Base-by-base conservation (phyloP, 2,888 invertebrate species). In the Phragmatobia fuliginosa region DNA sequence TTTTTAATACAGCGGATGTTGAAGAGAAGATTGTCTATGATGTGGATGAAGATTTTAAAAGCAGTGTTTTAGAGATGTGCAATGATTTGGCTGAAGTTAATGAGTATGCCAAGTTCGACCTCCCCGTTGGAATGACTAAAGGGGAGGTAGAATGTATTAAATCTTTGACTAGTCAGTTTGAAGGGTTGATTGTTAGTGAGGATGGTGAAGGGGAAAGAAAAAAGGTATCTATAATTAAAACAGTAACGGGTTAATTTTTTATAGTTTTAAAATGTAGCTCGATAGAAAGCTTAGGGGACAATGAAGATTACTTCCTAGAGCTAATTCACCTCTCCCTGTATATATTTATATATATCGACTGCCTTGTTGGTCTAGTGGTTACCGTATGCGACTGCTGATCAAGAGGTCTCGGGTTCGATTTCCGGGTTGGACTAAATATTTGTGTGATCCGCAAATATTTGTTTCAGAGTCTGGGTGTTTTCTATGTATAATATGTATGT, bases 31-130 rank as follows among this genome's bases (percentile, higher is more conserved):
- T 83, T 63, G 78, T 78, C 21, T 91, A 88, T 78, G 82, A 85
- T 58, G 92, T 94, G 0, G 94, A 94, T 65, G 88, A 88, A 0
- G 91, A 90, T 52, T 93, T 94, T 72, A 84, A 88, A 83, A 83
- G 84, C 81, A 86, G 84, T 75, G 90, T 91, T 14, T 75, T 75
- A 11, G 90, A 89, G 31, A 90, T 93, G 88, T 95, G 92, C 82
- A 81, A 90, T 73, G 90, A 89, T 83, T 89, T 94, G 84, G 87
- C 87, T 71, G 86, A 74, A 68, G 90, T 84, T 59, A 72, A 78
- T 0, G 92, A 90, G 14, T 90, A 86, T 73, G 84, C 87, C 0
- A 92, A 90, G 70, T 88, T 94, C 32, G 91, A 94, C 80, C 75
- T 95, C 68, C 92, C 93, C 0, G 67, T 72, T 0, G 90, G 92